phyloP scores from a whole-genome alignment of 1,140 invertebrate species.

The Cyclina sinensis region DNA sequence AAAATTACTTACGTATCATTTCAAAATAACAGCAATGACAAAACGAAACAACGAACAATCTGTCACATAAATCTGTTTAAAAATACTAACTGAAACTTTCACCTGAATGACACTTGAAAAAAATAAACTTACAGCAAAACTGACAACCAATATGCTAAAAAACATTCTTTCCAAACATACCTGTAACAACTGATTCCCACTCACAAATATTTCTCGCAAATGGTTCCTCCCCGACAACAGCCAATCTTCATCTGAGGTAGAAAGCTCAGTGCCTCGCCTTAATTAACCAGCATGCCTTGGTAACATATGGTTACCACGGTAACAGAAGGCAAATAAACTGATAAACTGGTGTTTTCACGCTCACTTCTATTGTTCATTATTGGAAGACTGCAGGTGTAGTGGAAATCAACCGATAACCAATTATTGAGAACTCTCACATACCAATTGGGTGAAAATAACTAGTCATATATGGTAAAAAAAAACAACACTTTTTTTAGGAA shows the following conservation, averaged over 20 bases:
- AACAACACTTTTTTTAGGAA: too few species aligned
- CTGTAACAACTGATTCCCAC: background rate
- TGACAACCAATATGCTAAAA: too few species aligned
- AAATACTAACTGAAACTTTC: too few species aligned
- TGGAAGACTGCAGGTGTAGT: constrained; percentile 27
- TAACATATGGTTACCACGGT: constrained; percentile 56
- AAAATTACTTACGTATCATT: too few species aligned
- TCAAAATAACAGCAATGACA: too few species aligned
- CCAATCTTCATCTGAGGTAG: constrained; percentile 32
- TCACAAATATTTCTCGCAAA: background rate
- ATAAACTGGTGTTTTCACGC: constrained; percentile 56
- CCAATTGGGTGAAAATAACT: background rate
- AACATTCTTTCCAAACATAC: too few species aligned
- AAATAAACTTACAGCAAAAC: too few species aligned
- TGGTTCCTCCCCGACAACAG: background rate
- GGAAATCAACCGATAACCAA: constrained; percentile 2
- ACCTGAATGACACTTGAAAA: too few species aligned
- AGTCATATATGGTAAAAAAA: too few species aligned
- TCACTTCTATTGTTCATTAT: constrained; percentile 28
- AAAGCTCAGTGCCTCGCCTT: constrained; percentile 48
- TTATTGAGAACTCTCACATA: background rate
- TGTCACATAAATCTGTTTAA: too few species aligned
- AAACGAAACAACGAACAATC: too few species aligned
- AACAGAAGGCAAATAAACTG: constrained; percentile 58
- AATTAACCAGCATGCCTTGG: constrained; percentile 45